Evolutionary conservation across 1,140 invertebrate genomes (phyloP).

Genomic region (Piezodorus guildinii): DNA sequence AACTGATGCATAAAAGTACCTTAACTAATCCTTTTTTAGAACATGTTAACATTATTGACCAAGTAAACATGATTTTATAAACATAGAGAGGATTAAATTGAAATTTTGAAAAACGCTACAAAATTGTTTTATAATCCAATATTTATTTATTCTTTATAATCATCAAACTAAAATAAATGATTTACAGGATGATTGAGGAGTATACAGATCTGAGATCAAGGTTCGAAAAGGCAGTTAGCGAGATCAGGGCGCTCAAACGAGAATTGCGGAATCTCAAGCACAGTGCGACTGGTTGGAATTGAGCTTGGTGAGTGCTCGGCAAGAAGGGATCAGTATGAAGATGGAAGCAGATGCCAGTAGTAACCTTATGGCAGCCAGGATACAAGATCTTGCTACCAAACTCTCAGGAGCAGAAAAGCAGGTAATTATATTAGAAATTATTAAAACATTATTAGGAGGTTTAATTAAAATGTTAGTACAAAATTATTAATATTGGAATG

Average conservation of each 20-base stretch:
- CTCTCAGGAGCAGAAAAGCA: constrained; percentile 70
- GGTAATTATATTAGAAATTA: constrained; percentile 25
- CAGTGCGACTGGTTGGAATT: constrained; percentile 69
- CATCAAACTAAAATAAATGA: too few species aligned
- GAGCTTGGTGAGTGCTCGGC: constrained; percentile 55
- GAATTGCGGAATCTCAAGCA: constrained; percentile 66
- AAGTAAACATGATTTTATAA: too few species aligned
- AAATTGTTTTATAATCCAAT: too few species aligned
- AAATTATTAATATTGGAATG: too few species aligned
- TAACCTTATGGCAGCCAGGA: constrained; percentile 65
- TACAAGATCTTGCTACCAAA: constrained; percentile 73
- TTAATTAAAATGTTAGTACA: too few species aligned
- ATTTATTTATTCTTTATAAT: too few species aligned
- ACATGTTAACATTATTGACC: too few species aligned
- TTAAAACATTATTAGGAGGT: too few species aligned
- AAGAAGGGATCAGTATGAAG: constrained; percentile 54
- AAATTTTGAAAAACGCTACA: too few species aligned
- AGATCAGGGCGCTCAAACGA: constrained; percentile 68
- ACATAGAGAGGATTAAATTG: too few species aligned
- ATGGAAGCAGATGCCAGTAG: constrained; percentile 61
- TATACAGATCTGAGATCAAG: constrained; percentile 59
- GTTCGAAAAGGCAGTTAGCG: constrained; percentile 69
- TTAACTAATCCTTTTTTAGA: too few species aligned
- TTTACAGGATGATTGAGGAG: constrained; percentile 61
- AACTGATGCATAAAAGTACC: too few species aligned